Evolutionary conservation across 2,113 vertebrate genomes (phyloP), one percentile per base, ranked within the genome.

Genomic region (Perca schrenkii): DNA sequence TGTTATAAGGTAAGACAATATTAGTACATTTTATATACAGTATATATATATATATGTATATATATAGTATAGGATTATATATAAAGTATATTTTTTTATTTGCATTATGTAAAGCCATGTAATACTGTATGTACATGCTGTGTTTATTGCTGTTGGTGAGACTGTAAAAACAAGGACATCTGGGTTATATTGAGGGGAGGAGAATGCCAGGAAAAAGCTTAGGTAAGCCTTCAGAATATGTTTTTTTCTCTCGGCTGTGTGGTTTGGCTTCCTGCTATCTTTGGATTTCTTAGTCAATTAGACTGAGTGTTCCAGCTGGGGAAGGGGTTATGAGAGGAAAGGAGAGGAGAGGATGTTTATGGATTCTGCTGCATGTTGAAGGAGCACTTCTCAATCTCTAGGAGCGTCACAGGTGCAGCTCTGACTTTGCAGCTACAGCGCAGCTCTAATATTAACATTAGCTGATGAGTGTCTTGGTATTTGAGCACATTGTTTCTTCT

Each of bases 271-370:
- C 77, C 88, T 79, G 82, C 86, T 84, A 69, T 79, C 65, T 67
- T 69, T 47, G 67, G 71, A 88, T 86, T 85, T 88, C 77, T 74
- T 31, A 73, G 77, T 89, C 80, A 87, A 86, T 93, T 82, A 87
- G 36, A 50, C 49, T 67, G 63, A 89, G 82, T 66, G 91, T 87
- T 88, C 73, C 43, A 71, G 83, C 77, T 63, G 82, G 57, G 74
- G 28, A 74, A 53, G 79, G 14, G 80, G 79, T 64, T 79, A 68
- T 47, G 16, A 75, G 47, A 43, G 40, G 40, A 43, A 43, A 25
- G n/a, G 49, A 67, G 43, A 56, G 15, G 60, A 40, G 56, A 80
- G 61, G 65, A 62, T 73, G 54, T 81, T 82, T 79, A 63, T 50
- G 66, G 73, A 63, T 76, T 82, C 68, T 70, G 72, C 72, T 83